phyloP scores from a whole-genome alignment of 2,113 vertebrate genomes.

The Lagopus leucura region DNA sequence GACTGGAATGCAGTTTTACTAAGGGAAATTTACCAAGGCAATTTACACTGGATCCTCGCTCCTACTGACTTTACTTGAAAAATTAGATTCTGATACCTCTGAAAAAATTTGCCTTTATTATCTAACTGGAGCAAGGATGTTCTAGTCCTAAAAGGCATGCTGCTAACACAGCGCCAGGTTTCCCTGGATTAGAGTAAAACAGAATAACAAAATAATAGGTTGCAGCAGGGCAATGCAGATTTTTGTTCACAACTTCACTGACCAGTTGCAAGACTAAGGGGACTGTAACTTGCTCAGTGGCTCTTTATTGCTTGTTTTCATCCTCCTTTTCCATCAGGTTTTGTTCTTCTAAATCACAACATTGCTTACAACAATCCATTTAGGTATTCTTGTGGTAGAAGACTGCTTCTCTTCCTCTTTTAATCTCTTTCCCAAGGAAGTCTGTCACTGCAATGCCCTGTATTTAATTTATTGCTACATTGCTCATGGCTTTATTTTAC shows the following conservation, averaged over 20 bases:
- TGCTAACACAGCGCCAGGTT: background rate
- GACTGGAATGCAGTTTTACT: background rate
- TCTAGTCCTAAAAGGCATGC: background rate
- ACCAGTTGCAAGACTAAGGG: fast-evolving
- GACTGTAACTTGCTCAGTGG: background rate
- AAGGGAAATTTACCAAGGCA: background rate
- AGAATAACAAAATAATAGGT: background rate
- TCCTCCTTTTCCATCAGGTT: background rate
- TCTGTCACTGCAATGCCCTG: background rate
- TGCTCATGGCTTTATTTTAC: background rate
- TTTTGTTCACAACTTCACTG: background rate
- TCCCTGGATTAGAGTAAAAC: background rate
- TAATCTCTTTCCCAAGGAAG: background rate
- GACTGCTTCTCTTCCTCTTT: background rate
- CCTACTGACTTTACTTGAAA: background rate
- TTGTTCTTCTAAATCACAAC: background rate
- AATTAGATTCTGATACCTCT: background rate
- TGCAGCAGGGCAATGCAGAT: background rate
- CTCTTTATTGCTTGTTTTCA: background rate
- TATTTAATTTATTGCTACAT: background rate
- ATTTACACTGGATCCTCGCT: background rate
- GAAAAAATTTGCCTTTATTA: background rate
- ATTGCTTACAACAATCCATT: background rate
- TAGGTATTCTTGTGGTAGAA: background rate
- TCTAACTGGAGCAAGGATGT: background rate